Percentiles rank a stretch among this genome's conserved stretches.
Evolutionary conservation across 2,113 vertebrate species (phyloP).

Genomic region (Circaetus cinerascens): DNA sequence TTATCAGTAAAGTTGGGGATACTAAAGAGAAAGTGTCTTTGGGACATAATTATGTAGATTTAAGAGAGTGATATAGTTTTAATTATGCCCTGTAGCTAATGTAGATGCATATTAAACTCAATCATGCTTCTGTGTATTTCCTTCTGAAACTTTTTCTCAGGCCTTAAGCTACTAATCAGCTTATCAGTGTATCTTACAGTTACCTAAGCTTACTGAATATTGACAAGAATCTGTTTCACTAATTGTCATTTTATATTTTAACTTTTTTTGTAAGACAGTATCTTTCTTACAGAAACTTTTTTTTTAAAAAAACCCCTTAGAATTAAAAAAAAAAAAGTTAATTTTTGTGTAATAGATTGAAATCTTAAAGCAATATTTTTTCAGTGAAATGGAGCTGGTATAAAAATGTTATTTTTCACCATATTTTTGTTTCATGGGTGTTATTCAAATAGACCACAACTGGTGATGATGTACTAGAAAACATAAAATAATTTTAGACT

Average conservation of each 20-base stretch:
- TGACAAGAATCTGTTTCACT: conserved; percentile 24
- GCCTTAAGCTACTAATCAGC: conserved; percentile 48
- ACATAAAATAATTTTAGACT: not conserved
- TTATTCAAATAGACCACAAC: not conserved
- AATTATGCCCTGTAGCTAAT: conserved; percentile 68
- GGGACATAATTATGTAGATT: conserved; percentile 72
- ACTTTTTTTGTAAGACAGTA: not conserved
- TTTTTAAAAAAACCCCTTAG: not conserved
- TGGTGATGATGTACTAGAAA: not conserved
- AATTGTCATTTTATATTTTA: not conserved
- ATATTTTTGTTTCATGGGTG: not conserved
- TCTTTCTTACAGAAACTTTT: not conserved
- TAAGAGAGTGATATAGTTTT: conserved; percentile 61
- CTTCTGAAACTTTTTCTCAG: conserved; percentile 53
- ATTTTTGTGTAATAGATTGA: not conserved
- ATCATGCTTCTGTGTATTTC: conserved; percentile 39
- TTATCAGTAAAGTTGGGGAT: conserved; percentile 44
- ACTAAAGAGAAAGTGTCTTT: conserved; percentile 60
- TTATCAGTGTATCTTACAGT: conserved; percentile 22
- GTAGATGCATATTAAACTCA: conserved; percentile 51
- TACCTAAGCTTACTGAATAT: conserved; percentile 41
- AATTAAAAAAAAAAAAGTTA: not conserved
- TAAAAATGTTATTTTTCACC: not conserved
- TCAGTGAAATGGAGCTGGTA: not conserved
- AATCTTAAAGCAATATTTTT: not conserved